Evolutionary conservation across 1,140 invertebrate genomes (phyloP).

Genomic region (Thaumetopoea pityocampa): DNA sequence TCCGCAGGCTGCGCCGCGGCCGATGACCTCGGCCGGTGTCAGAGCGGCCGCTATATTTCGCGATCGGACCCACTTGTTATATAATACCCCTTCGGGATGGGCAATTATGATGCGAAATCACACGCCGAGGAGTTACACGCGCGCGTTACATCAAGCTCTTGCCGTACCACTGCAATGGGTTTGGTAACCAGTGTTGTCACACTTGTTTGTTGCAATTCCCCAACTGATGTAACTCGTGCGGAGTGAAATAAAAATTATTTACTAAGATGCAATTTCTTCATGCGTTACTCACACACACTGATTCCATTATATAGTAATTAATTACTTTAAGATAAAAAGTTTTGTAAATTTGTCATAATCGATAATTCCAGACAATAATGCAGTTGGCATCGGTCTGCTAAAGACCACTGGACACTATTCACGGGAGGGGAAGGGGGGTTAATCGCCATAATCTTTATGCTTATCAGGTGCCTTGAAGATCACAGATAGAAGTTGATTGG

Average conservation of each 20-base stretch:
- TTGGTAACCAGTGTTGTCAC: slow-evolving; percentile 65
- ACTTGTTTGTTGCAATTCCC: slow-evolving; percentile 53
- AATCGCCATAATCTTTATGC: too few species aligned
- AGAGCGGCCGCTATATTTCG: slow-evolving; percentile 46
- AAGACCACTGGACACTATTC: too few species aligned
- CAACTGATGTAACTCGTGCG: slow-evolving; percentile 43
- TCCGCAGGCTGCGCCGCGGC: slow-evolving; percentile 54
- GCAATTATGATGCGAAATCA: slow-evolving; percentile 46
- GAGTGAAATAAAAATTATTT: slow-evolving; percentile 23
- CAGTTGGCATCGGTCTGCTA: too few species aligned
- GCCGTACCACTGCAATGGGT: slow-evolving; percentile 40
- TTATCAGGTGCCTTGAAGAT: too few species aligned
- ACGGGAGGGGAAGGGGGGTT: too few species aligned
- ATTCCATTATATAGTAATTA: too few species aligned
- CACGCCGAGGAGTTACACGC: slow-evolving; percentile 26
- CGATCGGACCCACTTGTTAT: slow-evolving; percentile 35
- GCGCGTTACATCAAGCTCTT: slow-evolving; percentile 50
- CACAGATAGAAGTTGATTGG: too few species aligned
- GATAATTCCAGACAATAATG: too few species aligned
- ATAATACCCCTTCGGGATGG: slow-evolving; percentile 38
- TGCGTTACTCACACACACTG: too few species aligned
- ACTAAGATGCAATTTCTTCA: slow-evolving; percentile 1
- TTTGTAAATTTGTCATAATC: too few species aligned
- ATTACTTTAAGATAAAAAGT: too few species aligned
- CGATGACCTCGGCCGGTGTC: slow-evolving; percentile 59